Conservation (phyloP, 2,113 vertebrate species). For the Isichthys henryi region DNA sequence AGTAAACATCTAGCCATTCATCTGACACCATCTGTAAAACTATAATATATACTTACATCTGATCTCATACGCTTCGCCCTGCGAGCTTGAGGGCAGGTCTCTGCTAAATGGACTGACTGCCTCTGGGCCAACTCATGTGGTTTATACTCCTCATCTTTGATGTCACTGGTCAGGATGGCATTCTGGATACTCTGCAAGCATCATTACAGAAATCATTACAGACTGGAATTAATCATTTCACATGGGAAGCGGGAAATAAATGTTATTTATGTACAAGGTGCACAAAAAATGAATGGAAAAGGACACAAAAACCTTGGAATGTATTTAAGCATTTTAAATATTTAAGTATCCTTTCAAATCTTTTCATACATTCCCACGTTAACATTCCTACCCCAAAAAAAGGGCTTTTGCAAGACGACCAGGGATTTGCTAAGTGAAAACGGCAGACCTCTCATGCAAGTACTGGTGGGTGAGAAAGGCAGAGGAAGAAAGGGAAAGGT, state of each 20-base stretch:
- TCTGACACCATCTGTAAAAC: background rate
- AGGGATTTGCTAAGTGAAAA: background rate
- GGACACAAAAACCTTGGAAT: background rate
- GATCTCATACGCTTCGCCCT: slow-evolving; percentile 82
- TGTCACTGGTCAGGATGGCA: slow-evolving; percentile 77
- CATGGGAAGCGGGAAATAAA: background rate
- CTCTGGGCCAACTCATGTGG: slow-evolving; percentile 88
- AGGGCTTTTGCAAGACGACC: background rate
- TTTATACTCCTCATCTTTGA: slow-evolving; percentile 92
- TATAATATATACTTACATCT: slow-evolving; percentile 63
- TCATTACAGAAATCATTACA: background rate
- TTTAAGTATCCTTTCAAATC: background rate
- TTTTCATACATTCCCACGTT: background rate
- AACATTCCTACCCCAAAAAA: background rate
- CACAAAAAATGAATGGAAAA: background rate
- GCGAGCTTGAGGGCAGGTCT: slow-evolving; percentile 78
- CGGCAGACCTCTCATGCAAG: background rate
- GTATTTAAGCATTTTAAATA: background rate
- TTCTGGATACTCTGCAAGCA: slow-evolving; percentile 63
- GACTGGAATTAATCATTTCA: background rate
- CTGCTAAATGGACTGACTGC: slow-evolving; percentile 76
- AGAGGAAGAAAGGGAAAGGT: background rate
- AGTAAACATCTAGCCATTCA: background rate
- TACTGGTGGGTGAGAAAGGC: background rate
- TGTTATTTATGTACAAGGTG: background rate